Conservation (phyloP, 2,888 invertebrate species). For the Tetranychus piercei region DNA sequence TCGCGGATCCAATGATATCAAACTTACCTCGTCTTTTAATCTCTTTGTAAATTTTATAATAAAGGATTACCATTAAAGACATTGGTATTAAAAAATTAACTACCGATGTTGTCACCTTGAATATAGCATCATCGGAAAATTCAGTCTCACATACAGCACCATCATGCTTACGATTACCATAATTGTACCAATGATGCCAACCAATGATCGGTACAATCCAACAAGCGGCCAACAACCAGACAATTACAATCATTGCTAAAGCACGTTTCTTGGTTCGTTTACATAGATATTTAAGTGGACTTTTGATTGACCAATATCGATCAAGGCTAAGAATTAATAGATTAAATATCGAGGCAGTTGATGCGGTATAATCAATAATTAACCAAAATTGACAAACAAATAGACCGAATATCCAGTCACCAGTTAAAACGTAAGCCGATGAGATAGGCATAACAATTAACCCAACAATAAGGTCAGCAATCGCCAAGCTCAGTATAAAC, state of each 20-base stretch:
- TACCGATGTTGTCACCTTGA: constrained; percentile 38
- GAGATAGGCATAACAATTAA: constrained; percentile 39
- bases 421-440: constrained; percentile 37
- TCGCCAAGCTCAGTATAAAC: constrained; percentile 38
- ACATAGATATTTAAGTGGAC: constrained; percentile 37
- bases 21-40: constrained; percentile 34
- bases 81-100: constrained; percentile 39
- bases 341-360: constrained; percentile 42
- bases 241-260: constrained; percentile 36
- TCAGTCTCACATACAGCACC: constrained; percentile 37
- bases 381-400: constrained; percentile 42
- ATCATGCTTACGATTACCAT: constrained; percentile 27
- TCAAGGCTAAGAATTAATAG: constrained; percentile 38
- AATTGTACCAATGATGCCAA: constrained; percentile 32
- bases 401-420: constrained; percentile 38
- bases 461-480: constrained; percentile 38
- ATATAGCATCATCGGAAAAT: constrained; percentile 35
- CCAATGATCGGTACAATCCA: constrained; percentile 37
- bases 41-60: constrained; percentile 36
- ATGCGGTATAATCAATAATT: constrained; percentile 41
- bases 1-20: constrained; percentile 21
- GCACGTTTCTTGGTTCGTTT: constrained; percentile 37
- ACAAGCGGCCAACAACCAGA: constrained; percentile 35
- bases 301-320: constrained; percentile 38
- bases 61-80: constrained; percentile 36